A percentile compares a stretch with the other conserved stretches of the same genome.
phyloP scores from a whole-genome alignment of 1,140 invertebrate genomes.

The Diabrotica undecimpunctata region DNA sequence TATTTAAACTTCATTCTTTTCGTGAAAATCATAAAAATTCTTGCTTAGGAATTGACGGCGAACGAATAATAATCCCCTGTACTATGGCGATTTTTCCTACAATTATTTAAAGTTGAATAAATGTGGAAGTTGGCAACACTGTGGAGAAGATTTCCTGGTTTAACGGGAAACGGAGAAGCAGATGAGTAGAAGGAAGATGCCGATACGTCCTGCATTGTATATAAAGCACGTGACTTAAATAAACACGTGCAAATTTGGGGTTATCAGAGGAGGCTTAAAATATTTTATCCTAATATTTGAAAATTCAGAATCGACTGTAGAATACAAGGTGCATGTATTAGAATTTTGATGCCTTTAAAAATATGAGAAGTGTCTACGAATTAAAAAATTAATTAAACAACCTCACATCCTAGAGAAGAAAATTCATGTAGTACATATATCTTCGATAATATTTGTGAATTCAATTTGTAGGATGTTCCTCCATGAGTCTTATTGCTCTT shows the following conservation, averaged over 20 bases:
- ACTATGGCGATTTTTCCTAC: too few relatives aligned
- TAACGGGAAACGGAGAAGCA: neutral
- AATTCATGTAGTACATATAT: neutral
- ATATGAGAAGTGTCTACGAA: too few relatives aligned
- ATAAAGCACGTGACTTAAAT: conserved; percentile 3
- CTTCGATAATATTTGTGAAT: neutral
- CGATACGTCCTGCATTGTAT: conserved; percentile 5
- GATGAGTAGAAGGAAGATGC: neutral
- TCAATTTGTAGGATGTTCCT: neutral
- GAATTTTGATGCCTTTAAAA: neutral
- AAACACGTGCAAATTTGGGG: conserved; percentile 16
- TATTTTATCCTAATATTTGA: neutral
- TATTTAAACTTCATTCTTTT: too few relatives aligned
- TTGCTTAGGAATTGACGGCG: too few relatives aligned
- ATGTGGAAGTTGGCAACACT: neutral
- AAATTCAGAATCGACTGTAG: neutral
- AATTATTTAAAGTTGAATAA: neutral
- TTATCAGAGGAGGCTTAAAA: neutral
- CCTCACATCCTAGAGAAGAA: neutral
- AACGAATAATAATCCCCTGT: too few relatives aligned
- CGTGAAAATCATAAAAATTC: too few relatives aligned
- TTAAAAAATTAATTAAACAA: too few relatives aligned
- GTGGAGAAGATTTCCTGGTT: too few relatives aligned
- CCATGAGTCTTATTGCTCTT: neutral
- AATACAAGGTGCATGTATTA: neutral